Percentiles rank a stretch among this genome's conserved stretches.
Conservation (phyloP, 2,888 invertebrate species). For the Parnassius orleans region DNA sequence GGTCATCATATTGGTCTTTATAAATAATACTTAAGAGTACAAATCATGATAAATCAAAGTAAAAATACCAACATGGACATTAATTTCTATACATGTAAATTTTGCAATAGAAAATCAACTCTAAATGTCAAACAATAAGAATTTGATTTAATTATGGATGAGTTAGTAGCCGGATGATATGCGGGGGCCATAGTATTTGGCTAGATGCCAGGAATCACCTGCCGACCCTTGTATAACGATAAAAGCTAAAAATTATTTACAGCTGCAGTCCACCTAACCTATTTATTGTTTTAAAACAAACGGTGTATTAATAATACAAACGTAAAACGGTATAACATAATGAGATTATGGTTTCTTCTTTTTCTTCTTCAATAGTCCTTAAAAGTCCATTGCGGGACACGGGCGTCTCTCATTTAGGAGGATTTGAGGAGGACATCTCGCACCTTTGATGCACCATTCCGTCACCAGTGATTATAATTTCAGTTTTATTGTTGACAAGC, state of each 20-base stretch:
- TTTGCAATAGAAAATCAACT: slow-evolving; percentile 18
- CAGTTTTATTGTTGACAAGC: too few species aligned
- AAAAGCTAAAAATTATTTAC: slow-evolving; percentile 71
- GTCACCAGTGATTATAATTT: too few species aligned
- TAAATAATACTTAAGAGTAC: background rate
- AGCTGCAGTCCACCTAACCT: slow-evolving; percentile 42
- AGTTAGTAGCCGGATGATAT: slow-evolving; percentile 49
- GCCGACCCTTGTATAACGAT: slow-evolving; percentile 71
- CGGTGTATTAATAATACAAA: slow-evolving; percentile 2
- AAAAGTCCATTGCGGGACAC: too few species aligned
- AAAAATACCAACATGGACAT: slow-evolving; percentile 64
- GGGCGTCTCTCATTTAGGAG: too few species aligned
- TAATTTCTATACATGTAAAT: slow-evolving; percentile 52
- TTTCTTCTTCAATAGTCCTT: too few species aligned
- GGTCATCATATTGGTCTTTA: too few species aligned
- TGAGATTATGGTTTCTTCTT: too few species aligned
- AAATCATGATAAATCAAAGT: slow-evolving; percentile 53
- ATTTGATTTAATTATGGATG: slow-evolving; percentile 25
- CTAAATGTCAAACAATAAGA: slow-evolving; percentile 16
- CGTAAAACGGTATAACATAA: too few species aligned
- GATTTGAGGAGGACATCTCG: too few species aligned
- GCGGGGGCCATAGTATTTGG: slow-evolving; percentile 65
- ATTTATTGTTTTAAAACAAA: slow-evolving; percentile 22
- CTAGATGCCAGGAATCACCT: slow-evolving; percentile 69
- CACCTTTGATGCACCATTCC: too few species aligned